These are phyloP conservation scores for Rhinolophus sinicus DNA, from an alignment of 2,113 vertebrate species.

Conservation along the genomic window DNA sequence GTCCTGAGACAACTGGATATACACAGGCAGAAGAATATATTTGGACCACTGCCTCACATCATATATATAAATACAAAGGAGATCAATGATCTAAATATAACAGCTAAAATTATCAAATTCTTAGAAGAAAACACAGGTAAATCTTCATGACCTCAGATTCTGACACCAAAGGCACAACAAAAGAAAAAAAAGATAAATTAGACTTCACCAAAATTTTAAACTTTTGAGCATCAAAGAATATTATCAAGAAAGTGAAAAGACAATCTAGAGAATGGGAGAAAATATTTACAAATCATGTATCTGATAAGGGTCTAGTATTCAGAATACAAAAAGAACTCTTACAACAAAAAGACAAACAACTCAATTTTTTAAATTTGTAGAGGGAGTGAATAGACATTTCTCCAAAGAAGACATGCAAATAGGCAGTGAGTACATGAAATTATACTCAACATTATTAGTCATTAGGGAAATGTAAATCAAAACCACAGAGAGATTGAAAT, in stretches of 20 bases:
- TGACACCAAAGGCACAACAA: background rate
- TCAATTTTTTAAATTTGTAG: background rate
- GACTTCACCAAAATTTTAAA: background rate
- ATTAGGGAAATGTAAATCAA: background rate
- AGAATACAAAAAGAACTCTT: background rate
- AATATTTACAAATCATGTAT: background rate
- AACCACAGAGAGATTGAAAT: background rate
- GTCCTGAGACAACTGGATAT: background rate
- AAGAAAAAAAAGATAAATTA: background rate
- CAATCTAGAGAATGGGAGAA: background rate
- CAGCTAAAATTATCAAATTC: background rate
- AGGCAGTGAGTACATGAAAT: background rate
- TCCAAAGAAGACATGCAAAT: background rate
- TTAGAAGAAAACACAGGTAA: background rate
- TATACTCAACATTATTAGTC: background rate
- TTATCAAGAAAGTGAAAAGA: background rate
- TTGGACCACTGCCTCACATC: background rate
- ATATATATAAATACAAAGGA: background rate
- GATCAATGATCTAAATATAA: background rate
- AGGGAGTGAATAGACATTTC: background rate
- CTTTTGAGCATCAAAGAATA: background rate
- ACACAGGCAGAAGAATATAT: background rate
- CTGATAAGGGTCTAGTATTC: background rate
- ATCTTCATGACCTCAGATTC: background rate
- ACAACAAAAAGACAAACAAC: background rate